Evolutionary conservation across 2,797 vertebrate species (phyloP).

Genomic region (Lepilemur ruficaudatus): DNA sequence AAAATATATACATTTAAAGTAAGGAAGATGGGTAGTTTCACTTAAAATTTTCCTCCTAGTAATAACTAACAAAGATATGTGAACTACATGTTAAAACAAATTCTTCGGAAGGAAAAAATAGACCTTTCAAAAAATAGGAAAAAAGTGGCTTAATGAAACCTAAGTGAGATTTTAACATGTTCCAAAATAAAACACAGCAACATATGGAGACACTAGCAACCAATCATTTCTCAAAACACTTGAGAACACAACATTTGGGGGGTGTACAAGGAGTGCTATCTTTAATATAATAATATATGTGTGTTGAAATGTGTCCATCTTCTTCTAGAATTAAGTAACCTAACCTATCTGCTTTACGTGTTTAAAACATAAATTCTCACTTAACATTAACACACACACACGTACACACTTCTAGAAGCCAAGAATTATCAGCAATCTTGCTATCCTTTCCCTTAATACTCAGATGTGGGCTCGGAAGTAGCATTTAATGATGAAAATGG

Average conservation of each 20-base stretch:
- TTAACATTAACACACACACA: neutral
- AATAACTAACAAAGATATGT: slow-evolving; percentile 57
- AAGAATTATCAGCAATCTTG: slow-evolving; percentile 29
- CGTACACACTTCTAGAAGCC: neutral
- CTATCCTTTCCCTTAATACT: neutral
- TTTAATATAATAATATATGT: slow-evolving; percentile 64
- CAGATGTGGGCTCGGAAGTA: neutral
- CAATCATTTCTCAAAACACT: slow-evolving; percentile 68
- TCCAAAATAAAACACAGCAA: slow-evolving; percentile 78
- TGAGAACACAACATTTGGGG: slow-evolving; percentile 56
- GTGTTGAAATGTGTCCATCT: slow-evolving; percentile 58
- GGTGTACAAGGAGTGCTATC: slow-evolving; percentile 54
- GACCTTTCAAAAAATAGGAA: slow-evolving; percentile 60
- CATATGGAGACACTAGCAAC: slow-evolving; percentile 77
- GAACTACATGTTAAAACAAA: slow-evolving; percentile 62
- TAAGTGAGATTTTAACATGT: slow-evolving; percentile 73
- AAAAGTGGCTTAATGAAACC: slow-evolving; percentile 71
- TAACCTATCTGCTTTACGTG: slow-evolving; percentile 18
- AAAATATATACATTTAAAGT: slow-evolving; percentile 1
- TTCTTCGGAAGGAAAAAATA: slow-evolving; percentile 64
- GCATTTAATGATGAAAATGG: neutral
- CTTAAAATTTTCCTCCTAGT: slow-evolving; percentile 43
- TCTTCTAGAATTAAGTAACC: slow-evolving; percentile 58
- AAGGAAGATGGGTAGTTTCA: neutral
- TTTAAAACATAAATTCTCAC: slow-evolving; percentile 59